These are phyloP conservation scores for Callimorpha dominula DNA, from an alignment of 2,888 invertebrate species.

Conservation along the genomic window DNA sequence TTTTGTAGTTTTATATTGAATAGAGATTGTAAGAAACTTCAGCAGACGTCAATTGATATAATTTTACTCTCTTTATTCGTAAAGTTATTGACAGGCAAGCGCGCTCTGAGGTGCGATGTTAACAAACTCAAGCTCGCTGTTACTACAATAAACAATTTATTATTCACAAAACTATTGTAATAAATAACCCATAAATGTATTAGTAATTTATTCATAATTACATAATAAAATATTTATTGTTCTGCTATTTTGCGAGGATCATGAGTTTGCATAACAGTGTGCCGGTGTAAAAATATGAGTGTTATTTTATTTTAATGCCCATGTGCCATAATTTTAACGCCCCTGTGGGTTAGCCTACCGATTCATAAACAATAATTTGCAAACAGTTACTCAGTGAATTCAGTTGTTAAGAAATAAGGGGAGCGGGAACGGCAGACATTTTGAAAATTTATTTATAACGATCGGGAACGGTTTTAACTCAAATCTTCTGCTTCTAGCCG, in stretches of 20 bases:
- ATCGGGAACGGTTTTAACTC: slow-evolving; percentile 2
- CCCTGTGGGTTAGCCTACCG: slow-evolving; percentile 72
- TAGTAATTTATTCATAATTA: slow-evolving; percentile 27
- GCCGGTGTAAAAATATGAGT: slow-evolving; percentile 69
- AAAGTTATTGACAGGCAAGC: slow-evolving; percentile 41
- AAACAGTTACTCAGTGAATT: slow-evolving; percentile 45
- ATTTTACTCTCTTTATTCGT: slow-evolving; percentile 44
- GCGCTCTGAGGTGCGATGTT: slow-evolving; percentile 43
- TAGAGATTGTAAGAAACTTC: slow-evolving; percentile 70
- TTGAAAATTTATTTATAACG: slow-evolving; percentile 24
- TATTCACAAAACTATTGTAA: slow-evolving; percentile 16
- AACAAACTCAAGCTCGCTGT: slow-evolving; percentile 50
- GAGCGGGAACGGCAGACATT: slow-evolving; percentile 21
- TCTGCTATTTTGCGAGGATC: slow-evolving; percentile 37
- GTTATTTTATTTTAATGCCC: slow-evolving; percentile 72
- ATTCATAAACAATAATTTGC: slow-evolving; percentile 58
- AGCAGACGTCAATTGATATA: slow-evolving; percentile 45
- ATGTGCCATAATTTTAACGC: slow-evolving; percentile 79
- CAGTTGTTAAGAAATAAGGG: slow-evolving; percentile 47
- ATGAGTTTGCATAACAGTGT: slow-evolving; percentile 58
- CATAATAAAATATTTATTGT: slow-evolving; percentile 44
- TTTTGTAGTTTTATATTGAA: slow-evolving; percentile 79
- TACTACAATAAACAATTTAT: slow-evolving; percentile 10
- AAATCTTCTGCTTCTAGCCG: slow-evolving; percentile 26
- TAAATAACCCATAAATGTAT: slow-evolving; percentile 21